Evolutionary conservation across 2,888 invertebrate species (phyloP).

Genomic region (Synanthedon myopaeformis): DNA sequence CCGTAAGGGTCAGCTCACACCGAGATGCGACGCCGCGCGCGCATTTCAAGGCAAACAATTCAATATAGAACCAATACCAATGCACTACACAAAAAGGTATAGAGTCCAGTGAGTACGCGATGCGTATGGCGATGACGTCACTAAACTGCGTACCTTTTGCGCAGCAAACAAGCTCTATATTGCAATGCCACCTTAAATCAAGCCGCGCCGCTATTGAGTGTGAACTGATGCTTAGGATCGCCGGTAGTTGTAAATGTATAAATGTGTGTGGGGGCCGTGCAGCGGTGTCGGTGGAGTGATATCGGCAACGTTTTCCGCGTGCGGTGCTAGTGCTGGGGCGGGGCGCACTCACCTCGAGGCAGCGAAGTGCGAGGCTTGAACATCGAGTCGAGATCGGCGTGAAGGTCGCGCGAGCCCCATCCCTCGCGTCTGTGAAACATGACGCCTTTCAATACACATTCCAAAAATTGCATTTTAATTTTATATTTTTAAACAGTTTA

Average conservation of each 20-base stretch:
- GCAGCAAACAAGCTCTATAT: too few species aligned
- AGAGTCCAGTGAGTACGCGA: too few species aligned
- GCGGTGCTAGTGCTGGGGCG: constrained; percentile 21
- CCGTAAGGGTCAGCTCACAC: too few species aligned
- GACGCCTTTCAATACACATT: not conserved
- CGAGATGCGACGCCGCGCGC: too few species aligned
- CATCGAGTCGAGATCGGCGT: constrained; percentile 80
- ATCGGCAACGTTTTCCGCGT: constrained; percentile 53
- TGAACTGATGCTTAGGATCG: constrained; percentile 5
- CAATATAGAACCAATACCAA: too few species aligned
- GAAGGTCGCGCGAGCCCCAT: constrained; percentile 76
- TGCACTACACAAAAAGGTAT: too few species aligned
- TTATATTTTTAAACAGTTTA: not conserved
- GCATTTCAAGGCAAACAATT: too few species aligned
- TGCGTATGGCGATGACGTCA: too few species aligned
- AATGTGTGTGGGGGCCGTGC: not conserved
- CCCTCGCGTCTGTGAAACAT: constrained; percentile 49
- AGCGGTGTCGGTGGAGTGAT: constrained; percentile 7
- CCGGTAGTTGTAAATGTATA: not conserved
- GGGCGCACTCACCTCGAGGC: constrained; percentile 76
- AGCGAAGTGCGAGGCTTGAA: constrained; percentile 71
- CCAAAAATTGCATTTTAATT: not conserved
- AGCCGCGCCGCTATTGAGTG: too few species aligned
- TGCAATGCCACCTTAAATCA: too few species aligned
- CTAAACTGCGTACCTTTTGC: too few species aligned